Conservation (phyloP, 2,888 invertebrate species). For the Linyphia triangularis region DNA sequence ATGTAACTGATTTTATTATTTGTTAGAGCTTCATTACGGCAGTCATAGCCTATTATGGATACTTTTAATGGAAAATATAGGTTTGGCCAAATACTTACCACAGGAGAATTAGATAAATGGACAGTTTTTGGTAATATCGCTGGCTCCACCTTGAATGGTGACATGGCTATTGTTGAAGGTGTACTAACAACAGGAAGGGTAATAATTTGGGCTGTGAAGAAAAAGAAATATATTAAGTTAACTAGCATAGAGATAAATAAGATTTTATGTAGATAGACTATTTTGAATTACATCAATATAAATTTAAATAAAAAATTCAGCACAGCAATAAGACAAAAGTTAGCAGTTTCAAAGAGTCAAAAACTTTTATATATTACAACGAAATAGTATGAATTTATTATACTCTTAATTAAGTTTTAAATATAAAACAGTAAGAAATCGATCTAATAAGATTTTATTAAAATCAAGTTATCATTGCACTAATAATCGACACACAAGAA, state of each 20-base stretch:
- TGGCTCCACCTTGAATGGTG: conserved; percentile 78
- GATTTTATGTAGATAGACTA: background rate
- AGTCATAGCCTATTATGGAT: too few relatives aligned
- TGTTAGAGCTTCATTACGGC: too few relatives aligned
- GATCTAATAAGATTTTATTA: too few relatives aligned
- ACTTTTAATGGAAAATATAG: too few relatives aligned
- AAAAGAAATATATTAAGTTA: background rate
- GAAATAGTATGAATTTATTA: too few relatives aligned
- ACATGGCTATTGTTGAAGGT: conserved; percentile 76
- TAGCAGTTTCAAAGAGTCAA: background rate
- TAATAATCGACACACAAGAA: too few relatives aligned
- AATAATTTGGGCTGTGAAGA: conserved; percentile 60
- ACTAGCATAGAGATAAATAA: background rate
- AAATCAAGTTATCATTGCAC: too few relatives aligned
- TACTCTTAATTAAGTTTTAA: too few relatives aligned
- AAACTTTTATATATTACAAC: background rate
- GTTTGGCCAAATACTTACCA: conserved; percentile 76
- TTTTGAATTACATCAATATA: background rate
- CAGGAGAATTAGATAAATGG: conserved; percentile 75
- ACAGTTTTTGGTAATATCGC: conserved; percentile 76
- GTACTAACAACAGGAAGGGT: conserved; percentile 69
- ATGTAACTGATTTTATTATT: too few relatives aligned
- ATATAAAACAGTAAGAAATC: too few relatives aligned
- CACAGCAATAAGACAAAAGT: background rate
- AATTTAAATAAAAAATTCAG: background rate